These are phyloP conservation scores for Alsophila aescularia DNA, from an alignment of 2,888 invertebrate genomes.

Conservation along the genomic window DNA sequence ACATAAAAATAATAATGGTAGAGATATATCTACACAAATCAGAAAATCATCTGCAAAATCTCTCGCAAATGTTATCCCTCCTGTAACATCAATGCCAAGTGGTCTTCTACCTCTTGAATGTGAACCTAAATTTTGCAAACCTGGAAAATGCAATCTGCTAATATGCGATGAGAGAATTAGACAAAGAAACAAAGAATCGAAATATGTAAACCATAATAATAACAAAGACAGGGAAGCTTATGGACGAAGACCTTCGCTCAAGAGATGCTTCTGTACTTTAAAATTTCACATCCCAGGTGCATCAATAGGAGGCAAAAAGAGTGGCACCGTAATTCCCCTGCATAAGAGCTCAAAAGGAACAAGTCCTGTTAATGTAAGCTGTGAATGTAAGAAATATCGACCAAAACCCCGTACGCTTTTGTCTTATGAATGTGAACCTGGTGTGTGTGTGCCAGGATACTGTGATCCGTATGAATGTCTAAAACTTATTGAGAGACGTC, in stretches of 20 bases:
- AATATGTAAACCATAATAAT: background rate
- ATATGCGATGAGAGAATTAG: constrained; percentile 33
- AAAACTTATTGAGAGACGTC: constrained; percentile 13
- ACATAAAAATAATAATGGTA: background rate
- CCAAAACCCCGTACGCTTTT: constrained; percentile 16
- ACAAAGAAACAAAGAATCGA: constrained; percentile 12
- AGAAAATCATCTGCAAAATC: constrained; percentile 1
- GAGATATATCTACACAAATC: constrained; percentile 2
- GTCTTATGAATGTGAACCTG: constrained; percentile 48
- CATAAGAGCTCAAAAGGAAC: constrained; percentile 13
- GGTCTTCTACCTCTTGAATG: constrained; percentile 24
- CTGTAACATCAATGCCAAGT: background rate
- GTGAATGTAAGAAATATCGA: background rate
- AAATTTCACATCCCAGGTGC: constrained; percentile 1
- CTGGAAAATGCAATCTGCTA: constrained; percentile 35
- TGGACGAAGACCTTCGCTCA: constrained; percentile 9
- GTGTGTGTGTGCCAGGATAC: constrained; percentile 43
- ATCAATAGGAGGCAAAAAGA: background rate
- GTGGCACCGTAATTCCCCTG: background rate
- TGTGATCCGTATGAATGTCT: constrained; percentile 45
- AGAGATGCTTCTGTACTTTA: constrained; percentile 30
- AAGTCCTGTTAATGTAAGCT: constrained; percentile 1
- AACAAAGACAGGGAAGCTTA: no score
- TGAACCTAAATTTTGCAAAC: constrained; percentile 32
- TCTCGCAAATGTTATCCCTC: background rate